Base-by-base conservation (phyloP, 2,113 vertebrate species). In the Dunckerocampus dactyliophorus region DNA sequence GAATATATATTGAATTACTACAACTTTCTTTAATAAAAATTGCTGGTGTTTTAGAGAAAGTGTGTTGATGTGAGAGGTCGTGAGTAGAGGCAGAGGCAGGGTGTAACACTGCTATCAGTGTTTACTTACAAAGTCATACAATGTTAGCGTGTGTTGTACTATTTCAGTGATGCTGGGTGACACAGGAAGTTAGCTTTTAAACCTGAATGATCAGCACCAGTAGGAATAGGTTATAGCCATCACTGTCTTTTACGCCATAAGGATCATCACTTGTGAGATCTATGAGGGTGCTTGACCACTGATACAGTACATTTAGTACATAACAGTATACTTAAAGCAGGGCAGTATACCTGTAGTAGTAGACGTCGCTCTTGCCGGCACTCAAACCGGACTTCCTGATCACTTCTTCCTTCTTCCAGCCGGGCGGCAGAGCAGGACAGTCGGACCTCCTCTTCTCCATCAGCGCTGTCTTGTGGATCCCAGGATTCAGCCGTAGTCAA, bases 311-410 rank as follows among this genome's bases (percentile, higher is more conserved):
- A 43, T 43, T 13, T 43, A 43, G 39, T 43, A 43, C 1, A 43
- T 14, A 3, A 37, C 12, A 13, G 13, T 14, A 56, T 61, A 65
- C 56, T 42, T 39, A 2, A 15, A 59, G 47, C 14, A 47, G 51
- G 63, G 50, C 46, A 9, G 65, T 13, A 24, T 79, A 88, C 86
- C 86, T 88, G 84, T 88, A 88, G 59, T 88, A 88, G 74, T 88
- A 88, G 59, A 88, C 76, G 65, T 88, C 86, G 69, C 84, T 87
- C 75, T 88, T 88, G 21, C 86, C 86, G 6, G 86, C 86, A 63
- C 86, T 88, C 60, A 88, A 83, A 10, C 86, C 86, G 57, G 86
- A 88, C 80, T 88, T 88, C 78, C 86, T 72, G 86, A 84, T 87
- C 75, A 88, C 86, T 76, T 88, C 86, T 61, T 88, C 86, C 42